Conservation (phyloP, 1,140 invertebrate species). For the Trachymyrmex septentrionalis region DNA sequence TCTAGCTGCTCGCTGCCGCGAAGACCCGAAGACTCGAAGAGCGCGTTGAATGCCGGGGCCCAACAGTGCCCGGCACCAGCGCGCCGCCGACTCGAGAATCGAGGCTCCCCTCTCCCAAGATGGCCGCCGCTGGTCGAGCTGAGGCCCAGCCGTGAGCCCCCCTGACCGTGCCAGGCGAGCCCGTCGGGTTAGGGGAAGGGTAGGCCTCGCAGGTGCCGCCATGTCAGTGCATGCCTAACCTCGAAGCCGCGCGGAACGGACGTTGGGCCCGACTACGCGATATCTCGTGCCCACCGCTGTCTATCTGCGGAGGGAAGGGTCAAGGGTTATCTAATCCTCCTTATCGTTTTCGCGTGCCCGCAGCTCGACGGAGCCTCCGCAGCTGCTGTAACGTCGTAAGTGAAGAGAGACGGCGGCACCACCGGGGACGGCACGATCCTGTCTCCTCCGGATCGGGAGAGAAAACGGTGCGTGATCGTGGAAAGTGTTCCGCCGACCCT, state of each 20-base stretch:
- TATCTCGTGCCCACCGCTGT: slow-evolving; percentile 67
- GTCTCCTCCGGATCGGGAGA: not conserved
- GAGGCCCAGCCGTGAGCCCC: slow-evolving; percentile 77
- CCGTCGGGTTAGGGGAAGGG: slow-evolving; percentile 80
- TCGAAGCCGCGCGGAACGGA: slow-evolving; percentile 84
- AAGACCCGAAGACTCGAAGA: slow-evolving; percentile 19
- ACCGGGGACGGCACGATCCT: not conserved
- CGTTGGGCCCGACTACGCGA: slow-evolving; percentile 78
- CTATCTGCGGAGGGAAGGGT: not conserved
- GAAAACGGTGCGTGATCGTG: not conserved
- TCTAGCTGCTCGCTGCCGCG: slow-evolving; percentile 74
- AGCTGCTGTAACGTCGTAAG: not conserved
- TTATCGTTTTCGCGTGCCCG: not conserved
- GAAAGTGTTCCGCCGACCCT: not conserved
- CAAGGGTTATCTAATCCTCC: not conserved
- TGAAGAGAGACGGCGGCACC: too few species aligned
- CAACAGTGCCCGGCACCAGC: not conserved
- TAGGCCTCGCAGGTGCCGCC: slow-evolving; percentile 86
- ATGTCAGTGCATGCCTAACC: slow-evolving; percentile 86
- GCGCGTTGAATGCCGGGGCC: slow-evolving; percentile 72
- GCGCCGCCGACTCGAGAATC: too few species aligned
- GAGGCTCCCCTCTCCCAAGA: slow-evolving; percentile 84
- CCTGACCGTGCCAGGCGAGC: slow-evolving; percentile 78
- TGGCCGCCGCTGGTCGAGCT: slow-evolving; percentile 79
- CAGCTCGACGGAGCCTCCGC: not conserved